Percentiles rank a stretch among this genome's conserved stretches.
phyloP scores from a whole-genome alignment of 1,140 invertebrate species.

The Pogonomyrmex barbatus region DNA sequence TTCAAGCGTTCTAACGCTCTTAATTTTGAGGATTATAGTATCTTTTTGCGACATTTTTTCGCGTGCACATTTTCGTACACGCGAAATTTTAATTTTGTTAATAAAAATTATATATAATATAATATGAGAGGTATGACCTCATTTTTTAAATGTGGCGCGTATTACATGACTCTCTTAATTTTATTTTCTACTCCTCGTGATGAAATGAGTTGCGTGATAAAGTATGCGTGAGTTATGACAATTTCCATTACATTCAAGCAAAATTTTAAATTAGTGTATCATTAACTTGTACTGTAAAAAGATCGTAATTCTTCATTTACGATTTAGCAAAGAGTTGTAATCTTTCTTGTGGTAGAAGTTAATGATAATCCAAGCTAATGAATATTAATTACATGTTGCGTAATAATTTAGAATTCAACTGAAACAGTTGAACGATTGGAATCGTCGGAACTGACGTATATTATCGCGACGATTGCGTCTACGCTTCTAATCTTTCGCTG shows the following conservation, averaged over 20 bases:
- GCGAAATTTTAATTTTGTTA: background rate
- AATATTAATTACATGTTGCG: background rate
- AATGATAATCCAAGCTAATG: background rate
- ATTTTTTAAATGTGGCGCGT: background rate
- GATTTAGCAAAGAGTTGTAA: background rate
- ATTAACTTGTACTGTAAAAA: background rate
- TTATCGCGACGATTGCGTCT: background rate
- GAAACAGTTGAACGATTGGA: background rate
- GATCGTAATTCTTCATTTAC: background rate
- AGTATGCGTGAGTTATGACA: background rate
- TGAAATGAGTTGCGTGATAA: background rate
- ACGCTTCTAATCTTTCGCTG: background rate
- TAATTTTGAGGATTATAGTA: constrained; percentile 8
- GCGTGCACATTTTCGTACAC: background rate
- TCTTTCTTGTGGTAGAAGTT: background rate
- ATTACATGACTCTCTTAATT: background rate
- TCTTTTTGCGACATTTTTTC: no score
- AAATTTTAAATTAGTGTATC: background rate
- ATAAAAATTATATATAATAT: background rate
- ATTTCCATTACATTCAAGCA: background rate
- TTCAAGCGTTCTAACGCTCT: background rate
- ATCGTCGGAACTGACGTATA: background rate
- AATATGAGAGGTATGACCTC: background rate
- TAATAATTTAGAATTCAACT: background rate
- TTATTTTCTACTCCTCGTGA: background rate